Conservation (phyloP, 2,797 vertebrate genomes). For the Xenops minutus region DNA sequence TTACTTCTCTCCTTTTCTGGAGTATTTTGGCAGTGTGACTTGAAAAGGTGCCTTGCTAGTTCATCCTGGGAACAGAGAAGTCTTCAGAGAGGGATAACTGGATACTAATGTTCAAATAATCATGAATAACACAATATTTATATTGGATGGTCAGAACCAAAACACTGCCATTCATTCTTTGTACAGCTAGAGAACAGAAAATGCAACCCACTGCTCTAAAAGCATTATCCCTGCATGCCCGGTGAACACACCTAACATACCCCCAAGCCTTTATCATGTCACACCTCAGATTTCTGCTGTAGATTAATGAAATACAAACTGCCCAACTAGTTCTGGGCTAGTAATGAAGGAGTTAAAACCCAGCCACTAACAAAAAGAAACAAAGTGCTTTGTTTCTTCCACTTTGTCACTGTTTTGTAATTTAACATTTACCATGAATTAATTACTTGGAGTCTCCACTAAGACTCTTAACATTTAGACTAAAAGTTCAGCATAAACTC, state of each 20-base stretch:
- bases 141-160: neutral
- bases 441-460: constrained; percentile 30
- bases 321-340: neutral
- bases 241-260: neutral
- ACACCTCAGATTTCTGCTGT: neutral
- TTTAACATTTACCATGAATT: constrained; percentile 41
- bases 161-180: neutral
- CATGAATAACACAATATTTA: neutral
- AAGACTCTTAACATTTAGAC: constrained; percentile 47
- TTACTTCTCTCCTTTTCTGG: neutral
- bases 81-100: neutral
- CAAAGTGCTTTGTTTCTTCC: neutral
- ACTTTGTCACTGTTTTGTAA: neutral
- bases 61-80: neutral
- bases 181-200: neutral
- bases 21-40: neutral
- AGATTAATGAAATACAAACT: neutral
- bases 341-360: neutral
- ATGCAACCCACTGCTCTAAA: neutral
- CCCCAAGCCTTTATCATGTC: neutral
- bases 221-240: neutral
- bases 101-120: neutral
- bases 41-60: neutral
- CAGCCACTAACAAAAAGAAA: neutral
- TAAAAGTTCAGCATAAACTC: constrained; percentile 55